A percentile compares a stretch with the other conserved stretches of the same genome.
These are phyloP conservation scores for Anguilla rostrata DNA, from an alignment of 2,113 vertebrate genomes.

Conservation along the genomic window DNA sequence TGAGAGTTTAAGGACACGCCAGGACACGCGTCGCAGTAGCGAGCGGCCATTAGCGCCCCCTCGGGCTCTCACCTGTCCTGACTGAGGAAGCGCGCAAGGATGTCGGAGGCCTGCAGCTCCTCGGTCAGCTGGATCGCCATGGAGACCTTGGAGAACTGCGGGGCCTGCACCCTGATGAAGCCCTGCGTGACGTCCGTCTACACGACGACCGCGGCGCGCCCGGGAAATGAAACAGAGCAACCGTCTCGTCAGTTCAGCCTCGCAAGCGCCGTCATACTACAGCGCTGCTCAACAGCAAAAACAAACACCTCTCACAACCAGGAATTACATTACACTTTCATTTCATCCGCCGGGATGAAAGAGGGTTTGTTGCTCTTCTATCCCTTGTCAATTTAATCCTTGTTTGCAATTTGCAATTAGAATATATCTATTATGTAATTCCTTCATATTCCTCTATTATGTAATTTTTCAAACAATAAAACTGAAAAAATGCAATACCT, in stretches of 20 bases:
- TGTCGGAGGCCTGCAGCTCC: conserved; percentile 85
- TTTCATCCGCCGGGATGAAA: not conserved
- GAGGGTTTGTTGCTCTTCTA: not conserved
- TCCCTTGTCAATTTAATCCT: not conserved
- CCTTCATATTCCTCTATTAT: conserved; percentile 1
- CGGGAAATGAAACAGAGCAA: not conserved
- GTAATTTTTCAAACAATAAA: conserved; percentile 15
- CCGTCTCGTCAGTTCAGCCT: not conserved
- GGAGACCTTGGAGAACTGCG: conserved; percentile 92
- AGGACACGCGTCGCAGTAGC: not conserved
- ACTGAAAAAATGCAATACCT: conserved; percentile 43
- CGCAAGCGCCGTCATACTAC: not conserved
- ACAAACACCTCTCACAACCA: not conserved
- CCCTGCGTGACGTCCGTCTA: conserved; percentile 80
- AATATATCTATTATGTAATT: conserved; percentile 3
- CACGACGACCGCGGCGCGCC: conserved; percentile 44
- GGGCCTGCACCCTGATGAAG: conserved; percentile 92
- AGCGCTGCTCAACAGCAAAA: not conserved
- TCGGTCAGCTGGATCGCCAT: conserved; percentile 95
- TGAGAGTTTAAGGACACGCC: no score
- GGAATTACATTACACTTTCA: not conserved
- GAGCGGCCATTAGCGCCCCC: not conserved
- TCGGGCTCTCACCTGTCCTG: conserved; percentile 79
- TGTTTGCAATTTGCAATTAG: not conserved
- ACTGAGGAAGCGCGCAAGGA: conserved; percentile 89